Conservation (phyloP, 92 coral and sea anemone species). For the Porites evermanni region DNA sequence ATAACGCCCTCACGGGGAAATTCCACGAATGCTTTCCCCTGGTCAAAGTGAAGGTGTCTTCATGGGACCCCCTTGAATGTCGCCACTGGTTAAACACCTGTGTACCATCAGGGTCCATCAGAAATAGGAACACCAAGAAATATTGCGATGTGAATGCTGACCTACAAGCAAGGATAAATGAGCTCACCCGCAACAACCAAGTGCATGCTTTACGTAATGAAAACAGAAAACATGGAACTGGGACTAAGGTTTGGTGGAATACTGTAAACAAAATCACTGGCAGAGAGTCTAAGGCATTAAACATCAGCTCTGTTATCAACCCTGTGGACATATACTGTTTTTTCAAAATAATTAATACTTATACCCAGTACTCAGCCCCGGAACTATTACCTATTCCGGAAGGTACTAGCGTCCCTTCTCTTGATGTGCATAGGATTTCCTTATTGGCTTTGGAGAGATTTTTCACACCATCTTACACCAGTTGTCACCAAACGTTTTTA, state of each 20-base stretch:
- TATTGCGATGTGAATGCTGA: conserved; percentile 6
- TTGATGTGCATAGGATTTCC: conserved; percentile 42
- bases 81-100: conserved; percentile 61
- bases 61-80: conserved; percentile 53
- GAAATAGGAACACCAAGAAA: conserved; percentile 44
- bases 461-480: conserved; percentile 56
- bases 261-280: conserved; percentile 63
- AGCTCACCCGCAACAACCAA: conserved; percentile 48
- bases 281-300: conserved; percentile 40
- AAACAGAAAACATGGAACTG: conserved; percentile 41
- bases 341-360: conserved; percentile 60
- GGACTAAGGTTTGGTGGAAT: conserved; percentile 70
- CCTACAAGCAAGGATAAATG: conserved; percentile 53
- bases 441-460: conserved; percentile 70
- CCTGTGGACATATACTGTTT: conserved; percentile 49
- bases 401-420: conserved; percentile 55
- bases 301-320: conserved; percentile 34
- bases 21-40: conserved; percentile 62
- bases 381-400: conserved; percentile 44
- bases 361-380: conserved; percentile 49
- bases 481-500: conserved; percentile 48
- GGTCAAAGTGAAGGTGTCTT: conserved; percentile 56
- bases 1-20: conserved; percentile 26
- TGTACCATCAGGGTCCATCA: conserved; percentile 51
- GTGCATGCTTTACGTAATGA: conserved; percentile 42